Percentiles rank a stretch among this genome's conserved stretches.
phyloP scores from a whole-genome alignment of 2,797 vertebrate species.

The Rhodeus uyekii region DNA sequence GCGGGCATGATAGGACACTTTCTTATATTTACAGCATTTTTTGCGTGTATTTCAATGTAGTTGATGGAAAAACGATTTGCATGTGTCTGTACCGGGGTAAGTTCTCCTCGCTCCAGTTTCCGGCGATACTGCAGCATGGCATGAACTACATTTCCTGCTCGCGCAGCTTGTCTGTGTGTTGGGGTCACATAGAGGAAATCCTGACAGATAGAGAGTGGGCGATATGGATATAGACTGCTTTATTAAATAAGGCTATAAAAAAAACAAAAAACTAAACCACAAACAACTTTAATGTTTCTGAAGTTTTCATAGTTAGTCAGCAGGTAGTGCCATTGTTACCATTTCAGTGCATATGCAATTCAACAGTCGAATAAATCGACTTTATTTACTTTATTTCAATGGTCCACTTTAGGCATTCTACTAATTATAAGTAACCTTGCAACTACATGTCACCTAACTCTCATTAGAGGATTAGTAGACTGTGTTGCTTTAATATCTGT shows the following conservation, averaged over 20 bases:
- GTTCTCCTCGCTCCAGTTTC: constrained; percentile 90
- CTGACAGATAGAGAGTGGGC: constrained; percentile 64
- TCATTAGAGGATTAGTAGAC: not conserved
- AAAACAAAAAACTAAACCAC: not conserved
- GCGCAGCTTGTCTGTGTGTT: constrained; percentile 84
- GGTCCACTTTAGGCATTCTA: not conserved
- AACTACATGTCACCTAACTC: not conserved
- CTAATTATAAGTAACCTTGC: not conserved
- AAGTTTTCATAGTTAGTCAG: not conserved
- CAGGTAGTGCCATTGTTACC: not conserved
- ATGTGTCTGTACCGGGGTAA: constrained; percentile 77
- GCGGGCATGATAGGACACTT: not conserved
- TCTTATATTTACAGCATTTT: not conserved
- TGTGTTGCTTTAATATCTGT: not conserved
- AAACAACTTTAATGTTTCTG: not conserved
- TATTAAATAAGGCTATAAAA: not conserved
- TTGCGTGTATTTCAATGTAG: not conserved
- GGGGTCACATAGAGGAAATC: constrained; percentile 86
- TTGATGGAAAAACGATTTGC: not conserved
- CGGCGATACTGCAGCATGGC: constrained; percentile 89
- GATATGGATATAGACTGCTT: constrained; percentile 6
- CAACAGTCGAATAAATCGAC: not conserved
- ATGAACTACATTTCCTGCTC: constrained; percentile 87
- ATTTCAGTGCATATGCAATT: not conserved
- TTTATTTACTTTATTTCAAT: not conserved